These are phyloP conservation scores for Sclerurus mexicanus DNA, from an alignment of 2,113 vertebrate species.

Conservation along the genomic window DNA sequence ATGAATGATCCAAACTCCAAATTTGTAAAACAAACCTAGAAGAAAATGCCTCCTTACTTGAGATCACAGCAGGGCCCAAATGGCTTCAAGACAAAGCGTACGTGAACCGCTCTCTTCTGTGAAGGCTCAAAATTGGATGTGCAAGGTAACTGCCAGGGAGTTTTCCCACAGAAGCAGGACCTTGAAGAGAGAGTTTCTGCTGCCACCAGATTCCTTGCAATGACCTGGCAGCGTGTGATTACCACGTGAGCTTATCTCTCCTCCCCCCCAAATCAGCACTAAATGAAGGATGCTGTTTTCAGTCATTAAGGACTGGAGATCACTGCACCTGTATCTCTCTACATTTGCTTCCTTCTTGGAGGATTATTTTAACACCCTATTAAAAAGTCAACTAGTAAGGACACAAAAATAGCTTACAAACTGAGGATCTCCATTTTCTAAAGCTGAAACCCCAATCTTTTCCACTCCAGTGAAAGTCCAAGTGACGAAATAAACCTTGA, in stretches of 20 bases:
- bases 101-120: not conserved
- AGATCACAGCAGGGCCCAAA: not conserved
- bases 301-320: not conserved
- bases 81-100: not conserved
- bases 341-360: not conserved
- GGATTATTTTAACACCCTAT: not conserved
- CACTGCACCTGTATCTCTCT: not conserved
- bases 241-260: not conserved
- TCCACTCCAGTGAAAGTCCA: constrained; percentile 23
- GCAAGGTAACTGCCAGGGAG: not conserved
- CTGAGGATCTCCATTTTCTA: not conserved
- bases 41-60: not conserved
- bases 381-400: not conserved
- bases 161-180: not conserved
- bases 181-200: not conserved
- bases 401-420: not conserved
- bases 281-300: not conserved
- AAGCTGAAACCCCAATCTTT: not conserved
- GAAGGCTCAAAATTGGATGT: not conserved
- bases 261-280: not conserved
- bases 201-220: not conserved
- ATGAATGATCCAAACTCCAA: not conserved
- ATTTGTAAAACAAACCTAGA: not conserved
- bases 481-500: constrained; percentile 49
- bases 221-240: not conserved